Base-by-base conservation (phyloP, 2,888 invertebrate genomes). In the Anoncus sp. region DNA sequence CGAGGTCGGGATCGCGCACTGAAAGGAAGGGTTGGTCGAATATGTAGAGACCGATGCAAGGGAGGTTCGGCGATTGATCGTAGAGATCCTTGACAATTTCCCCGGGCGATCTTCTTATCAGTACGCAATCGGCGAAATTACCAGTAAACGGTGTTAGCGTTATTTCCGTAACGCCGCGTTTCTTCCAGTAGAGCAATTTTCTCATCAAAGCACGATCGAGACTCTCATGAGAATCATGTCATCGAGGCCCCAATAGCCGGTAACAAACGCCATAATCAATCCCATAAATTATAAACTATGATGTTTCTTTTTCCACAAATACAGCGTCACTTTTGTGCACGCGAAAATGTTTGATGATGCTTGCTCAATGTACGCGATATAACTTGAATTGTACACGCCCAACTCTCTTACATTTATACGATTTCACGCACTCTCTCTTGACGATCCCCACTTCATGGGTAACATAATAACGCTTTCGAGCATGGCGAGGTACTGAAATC, bases 1-100 rank as follows among this genome's bases (percentile, higher is more conserved):
- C 81, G 1, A 93, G 70, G 16, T 92, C 92, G 0, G 91, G 90
- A 45, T 93, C 92, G 0, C 92, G 90, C 7, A 92, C 78, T 1
- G 93, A 20, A 20, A 93, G 65, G 1, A 84, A 87, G 0, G 93
- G 93, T 16, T 89, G 89, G 79, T 92, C 90, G 18, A 92, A 85
- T 1, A 91, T 66, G 24, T 85, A 88, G 85, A 80, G 92, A 80
- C 83, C 93, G 88, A 81, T 88, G 85, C 40, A 91, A 80, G 49
- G 91, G 83, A 77, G 84, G 81, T 76, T 90, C 67, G 84, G 84
- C 16, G 67, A 86, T 77, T 10, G 66, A 22, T 87, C 84, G 73
- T 93, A 92, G 0, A 92, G 69, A 0, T 90, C 86, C 5, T 87
- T 88, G 0, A 92, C 67, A 47, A 89, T 89, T 49, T 91, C 31